Evolutionary conservation across 2,113 vertebrate genomes (phyloP).

Genomic region (Tachycineta bicolor): DNA sequence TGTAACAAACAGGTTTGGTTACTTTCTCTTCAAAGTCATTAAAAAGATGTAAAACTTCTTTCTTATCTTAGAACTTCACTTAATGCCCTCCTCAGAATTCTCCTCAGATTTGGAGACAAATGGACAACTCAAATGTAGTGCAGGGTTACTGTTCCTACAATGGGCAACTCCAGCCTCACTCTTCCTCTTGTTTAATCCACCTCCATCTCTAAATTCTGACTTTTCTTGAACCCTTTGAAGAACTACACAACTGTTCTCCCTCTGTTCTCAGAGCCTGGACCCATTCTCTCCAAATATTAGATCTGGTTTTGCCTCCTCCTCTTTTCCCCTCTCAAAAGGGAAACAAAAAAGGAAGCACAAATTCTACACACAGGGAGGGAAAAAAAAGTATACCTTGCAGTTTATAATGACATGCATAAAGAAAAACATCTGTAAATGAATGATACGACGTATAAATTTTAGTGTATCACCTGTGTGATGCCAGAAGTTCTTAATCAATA

Average conservation of each 20-base stretch:
- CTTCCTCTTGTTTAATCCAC: not conserved
- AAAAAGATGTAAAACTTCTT: not conserved
- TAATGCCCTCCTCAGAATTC: not conserved
- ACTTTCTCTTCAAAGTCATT: not conserved
- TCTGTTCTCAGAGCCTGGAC: not conserved
- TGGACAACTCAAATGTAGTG: not conserved
- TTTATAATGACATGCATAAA: not conserved
- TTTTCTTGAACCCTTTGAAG: not conserved
- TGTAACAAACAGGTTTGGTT: not conserved
- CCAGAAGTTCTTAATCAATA: not conserved
- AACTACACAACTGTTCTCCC: not conserved
- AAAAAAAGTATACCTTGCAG: not conserved
- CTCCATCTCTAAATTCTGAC: not conserved
- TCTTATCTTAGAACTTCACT: not conserved
- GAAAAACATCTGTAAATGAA: not conserved
- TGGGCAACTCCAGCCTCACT: not conserved
- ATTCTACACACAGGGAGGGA: not conserved
- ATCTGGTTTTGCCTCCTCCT: not conserved
- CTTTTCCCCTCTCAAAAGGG: not conserved
- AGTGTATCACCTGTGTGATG: not conserved
- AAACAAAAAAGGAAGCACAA: not conserved
- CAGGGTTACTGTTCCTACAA: not conserved
- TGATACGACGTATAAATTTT: not conserved
- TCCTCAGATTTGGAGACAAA: not conserved
- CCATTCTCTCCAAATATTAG: not conserved